A percentile compares a stretch with the other conserved stretches of the same genome.
Evolutionary conservation across 2,888 invertebrate genomes (phyloP).

Genomic region (Gryllus longicercus): DNA sequence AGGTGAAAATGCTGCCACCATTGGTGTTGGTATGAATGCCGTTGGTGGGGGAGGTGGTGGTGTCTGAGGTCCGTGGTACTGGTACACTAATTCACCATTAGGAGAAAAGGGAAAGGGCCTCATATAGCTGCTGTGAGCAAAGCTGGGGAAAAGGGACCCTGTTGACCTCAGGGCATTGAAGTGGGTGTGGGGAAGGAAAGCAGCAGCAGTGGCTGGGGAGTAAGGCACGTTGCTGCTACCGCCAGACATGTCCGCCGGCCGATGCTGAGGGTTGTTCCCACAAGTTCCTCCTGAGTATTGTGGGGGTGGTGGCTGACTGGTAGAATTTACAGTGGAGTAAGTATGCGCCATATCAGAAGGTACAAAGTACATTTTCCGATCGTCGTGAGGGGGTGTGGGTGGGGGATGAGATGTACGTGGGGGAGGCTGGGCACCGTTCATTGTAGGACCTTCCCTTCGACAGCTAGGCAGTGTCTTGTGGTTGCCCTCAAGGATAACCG

Average conservation of each 20-base stretch:
- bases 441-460: slow-evolving; percentile 29
- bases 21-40: slow-evolving; percentile 44
- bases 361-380: slow-evolving; percentile 29
- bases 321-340: slow-evolving; percentile 26
- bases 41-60: slow-evolving; percentile 41
- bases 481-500: slow-evolving; percentile 30
- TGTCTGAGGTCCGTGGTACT: slow-evolving; percentile 40
- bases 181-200: slow-evolving; percentile 45
- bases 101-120: slow-evolving; percentile 43
- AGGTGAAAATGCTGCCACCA: slow-evolving; percentile 47
- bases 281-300: slow-evolving; percentile 29
- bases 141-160: slow-evolving; percentile 37
- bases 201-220: slow-evolving; percentile 45
- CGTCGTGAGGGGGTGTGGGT: slow-evolving; percentile 30
- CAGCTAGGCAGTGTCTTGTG: slow-evolving; percentile 33
- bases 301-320: slow-evolving; percentile 29
- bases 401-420: slow-evolving; percentile 27
- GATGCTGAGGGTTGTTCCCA: slow-evolving; percentile 31
- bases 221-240: slow-evolving; percentile 35
- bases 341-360: slow-evolving; percentile 26
- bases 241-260: slow-evolving; percentile 30
- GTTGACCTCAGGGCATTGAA: slow-evolving; percentile 46
- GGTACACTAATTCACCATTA: slow-evolving; percentile 39
- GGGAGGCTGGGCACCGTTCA: slow-evolving; percentile 33
- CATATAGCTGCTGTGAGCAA: slow-evolving; percentile 40